Evolutionary conservation across 2,888 invertebrate genomes (phyloP).

Genomic region (Stenurella melanura): DNA sequence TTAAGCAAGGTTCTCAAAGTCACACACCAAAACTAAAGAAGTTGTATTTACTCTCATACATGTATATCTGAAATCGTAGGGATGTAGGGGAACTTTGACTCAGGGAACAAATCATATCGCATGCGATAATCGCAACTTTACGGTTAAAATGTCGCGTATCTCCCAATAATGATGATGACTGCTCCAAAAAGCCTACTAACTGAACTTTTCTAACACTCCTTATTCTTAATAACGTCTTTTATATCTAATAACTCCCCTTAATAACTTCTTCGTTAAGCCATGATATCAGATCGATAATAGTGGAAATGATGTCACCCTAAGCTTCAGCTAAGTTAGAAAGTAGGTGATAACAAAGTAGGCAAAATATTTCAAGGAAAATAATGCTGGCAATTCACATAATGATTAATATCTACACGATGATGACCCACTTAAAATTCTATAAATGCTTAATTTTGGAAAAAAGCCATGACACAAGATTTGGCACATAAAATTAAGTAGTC

Average conservation of each 20-base stretch:
- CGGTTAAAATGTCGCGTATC: constrained; percentile 66
- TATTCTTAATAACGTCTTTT: constrained; percentile 46
- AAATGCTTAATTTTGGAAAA: too few relatives aligned
- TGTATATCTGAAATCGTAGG: constrained; percentile 42
- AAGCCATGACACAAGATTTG: too few relatives aligned
- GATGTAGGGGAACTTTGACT: constrained; percentile 46
- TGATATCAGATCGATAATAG: constrained; percentile 2
- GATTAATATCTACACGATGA: too few relatives aligned
- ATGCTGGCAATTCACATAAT: too few relatives aligned
- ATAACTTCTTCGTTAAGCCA: constrained; percentile 19
- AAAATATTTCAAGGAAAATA: too few relatives aligned
- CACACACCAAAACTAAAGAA: not conserved
- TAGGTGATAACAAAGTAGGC: too few relatives aligned
- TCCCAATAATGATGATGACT: constrained; percentile 68
- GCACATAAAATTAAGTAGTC: too few relatives aligned
- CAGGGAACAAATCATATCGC: constrained; percentile 57
- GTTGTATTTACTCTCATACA: constrained; percentile 3
- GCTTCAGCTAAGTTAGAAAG: not conserved
- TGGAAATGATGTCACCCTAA: constrained; percentile 16
- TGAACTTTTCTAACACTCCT: constrained; percentile 50
- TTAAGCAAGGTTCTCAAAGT: not conserved
- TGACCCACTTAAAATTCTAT: too few relatives aligned
- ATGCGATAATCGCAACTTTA: constrained; percentile 70
- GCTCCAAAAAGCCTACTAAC: constrained; percentile 47
- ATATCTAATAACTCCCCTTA: constrained; percentile 35